Percentiles rank a stretch among this genome's conserved stretches.
Conservation (phyloP, 1,140 invertebrate genomes). For the Andricus grossulariae region DNA sequence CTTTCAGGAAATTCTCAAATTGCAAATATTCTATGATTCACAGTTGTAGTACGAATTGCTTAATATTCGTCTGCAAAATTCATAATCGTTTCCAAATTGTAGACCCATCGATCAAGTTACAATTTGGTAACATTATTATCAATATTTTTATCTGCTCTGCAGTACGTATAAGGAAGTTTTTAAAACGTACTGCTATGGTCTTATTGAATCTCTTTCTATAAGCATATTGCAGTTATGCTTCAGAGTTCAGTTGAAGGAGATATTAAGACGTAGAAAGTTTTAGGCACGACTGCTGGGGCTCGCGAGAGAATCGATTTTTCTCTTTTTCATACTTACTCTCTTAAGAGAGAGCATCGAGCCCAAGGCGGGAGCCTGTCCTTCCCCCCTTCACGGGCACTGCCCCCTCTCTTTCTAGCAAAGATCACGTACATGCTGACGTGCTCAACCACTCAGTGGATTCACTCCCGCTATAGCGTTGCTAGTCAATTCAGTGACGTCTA, state of each 20-base stretch:
- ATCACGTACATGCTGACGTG: neutral
- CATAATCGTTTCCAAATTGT: too few species aligned
- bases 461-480: constrained; percentile 6
- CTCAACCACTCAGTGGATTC: constrained; percentile 2
- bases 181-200: too few species aligned
- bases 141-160: too few species aligned
- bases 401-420: constrained; percentile 20
- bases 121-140: too few species aligned
- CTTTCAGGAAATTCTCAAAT: too few species aligned
- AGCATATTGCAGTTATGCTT: too few species aligned
- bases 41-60: too few species aligned
- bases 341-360: constrained; percentile 9
- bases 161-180: too few species aligned
- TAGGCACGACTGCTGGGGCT: constrained; percentile 13
- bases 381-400: neutral
- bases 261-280: constrained; percentile 17
- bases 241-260: neutral
- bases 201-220: too few species aligned
- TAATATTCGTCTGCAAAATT: too few species aligned
- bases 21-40: too few species aligned
- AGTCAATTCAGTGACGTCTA: constrained; percentile 20
- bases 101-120: too few species aligned
- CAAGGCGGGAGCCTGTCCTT: neutral
- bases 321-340: constrained; percentile 23
- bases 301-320: constrained; percentile 20